Conservation (phyloP, 2,113 vertebrate genomes). For the Rhombomys opimus region DNA sequence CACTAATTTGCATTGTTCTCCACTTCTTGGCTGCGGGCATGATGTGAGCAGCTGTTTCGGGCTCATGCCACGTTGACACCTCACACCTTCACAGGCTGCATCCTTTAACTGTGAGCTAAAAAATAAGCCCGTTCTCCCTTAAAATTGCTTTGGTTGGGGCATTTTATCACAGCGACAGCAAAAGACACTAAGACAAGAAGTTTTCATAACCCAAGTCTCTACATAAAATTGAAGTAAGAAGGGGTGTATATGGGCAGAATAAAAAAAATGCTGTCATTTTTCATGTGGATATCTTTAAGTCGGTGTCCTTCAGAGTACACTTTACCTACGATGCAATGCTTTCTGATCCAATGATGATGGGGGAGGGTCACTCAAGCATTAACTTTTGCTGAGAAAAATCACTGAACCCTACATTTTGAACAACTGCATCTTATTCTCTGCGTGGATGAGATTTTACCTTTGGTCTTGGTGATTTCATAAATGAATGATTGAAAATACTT, state of each 20-base stretch:
- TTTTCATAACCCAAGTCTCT: neutral
- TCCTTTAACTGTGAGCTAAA: neutral
- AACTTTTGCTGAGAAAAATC: neutral
- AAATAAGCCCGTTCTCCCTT: neutral
- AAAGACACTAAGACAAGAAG: neutral
- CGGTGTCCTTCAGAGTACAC: neutral
- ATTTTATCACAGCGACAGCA: neutral
- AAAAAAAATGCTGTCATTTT: neutral
- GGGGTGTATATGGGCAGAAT: neutral
- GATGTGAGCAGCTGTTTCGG: neutral
- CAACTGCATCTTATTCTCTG: neutral
- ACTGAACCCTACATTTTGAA: neutral
- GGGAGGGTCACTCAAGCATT: neutral
- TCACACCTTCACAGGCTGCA: neutral
- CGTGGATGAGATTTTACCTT: neutral
- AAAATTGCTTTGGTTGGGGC: neutral
- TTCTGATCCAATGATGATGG: neutral
- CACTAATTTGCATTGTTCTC: neutral
- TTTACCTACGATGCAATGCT: neutral
- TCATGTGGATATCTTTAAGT: neutral
- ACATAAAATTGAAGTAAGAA: neutral
- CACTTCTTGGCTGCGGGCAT: too few species aligned
- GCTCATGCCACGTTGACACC: neutral
- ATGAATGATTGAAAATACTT: neutral
- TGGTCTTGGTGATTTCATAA: constrained; percentile 20